Evolutionary conservation across 2,113 vertebrate genomes (phyloP), one percentile per base, ranked within the genome.

Genomic region (Pyxicephalus adspersus): DNA sequence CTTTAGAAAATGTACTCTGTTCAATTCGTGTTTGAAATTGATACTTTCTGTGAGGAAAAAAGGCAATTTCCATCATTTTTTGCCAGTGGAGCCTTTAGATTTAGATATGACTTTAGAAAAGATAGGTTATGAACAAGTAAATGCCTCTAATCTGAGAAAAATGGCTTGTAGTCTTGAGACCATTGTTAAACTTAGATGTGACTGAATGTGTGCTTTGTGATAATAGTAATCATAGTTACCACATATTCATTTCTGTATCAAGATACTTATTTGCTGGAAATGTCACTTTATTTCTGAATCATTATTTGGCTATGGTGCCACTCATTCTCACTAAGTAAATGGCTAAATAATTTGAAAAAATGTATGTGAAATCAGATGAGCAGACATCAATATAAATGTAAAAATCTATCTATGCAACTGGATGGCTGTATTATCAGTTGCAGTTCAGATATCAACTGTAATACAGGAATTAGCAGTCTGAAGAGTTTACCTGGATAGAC

Each of bases 1-100:
- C 67, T 77, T 77, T 34, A 57, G 68, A 72, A 52, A 15, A 75
- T 11, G 13, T 26, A 65, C 23, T 60, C 75, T n/a, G 25, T 7
- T 4, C 11, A 11, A 45, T n/a, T 45, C 20, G 22, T 13, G 20
- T 3, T 18, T 64, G 22, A 64, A 76, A 26, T 31, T 45, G 31
- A 63, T 50, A 25, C 31, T 26, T 50, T 2, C 73, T 60, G 38
- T 13, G 15, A 15, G 38, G 38, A 13, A 45, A 38, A 45, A 45
- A 45, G 8, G 38, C 38, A 8, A 45, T 17, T 38, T 4, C 5
- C 6, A 38, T 58, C 9, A 73, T 73, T 58, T 73, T 57, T 58
- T 34, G 28, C 22, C 70, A 58, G 52, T 73, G 1, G 17, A 72
- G 54, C 9, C 23, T 3, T 31, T 72, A 29, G 1, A 13, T 72